Conservation (phyloP, 2,797 vertebrate species). For the Lepus oiostolus region DNA sequence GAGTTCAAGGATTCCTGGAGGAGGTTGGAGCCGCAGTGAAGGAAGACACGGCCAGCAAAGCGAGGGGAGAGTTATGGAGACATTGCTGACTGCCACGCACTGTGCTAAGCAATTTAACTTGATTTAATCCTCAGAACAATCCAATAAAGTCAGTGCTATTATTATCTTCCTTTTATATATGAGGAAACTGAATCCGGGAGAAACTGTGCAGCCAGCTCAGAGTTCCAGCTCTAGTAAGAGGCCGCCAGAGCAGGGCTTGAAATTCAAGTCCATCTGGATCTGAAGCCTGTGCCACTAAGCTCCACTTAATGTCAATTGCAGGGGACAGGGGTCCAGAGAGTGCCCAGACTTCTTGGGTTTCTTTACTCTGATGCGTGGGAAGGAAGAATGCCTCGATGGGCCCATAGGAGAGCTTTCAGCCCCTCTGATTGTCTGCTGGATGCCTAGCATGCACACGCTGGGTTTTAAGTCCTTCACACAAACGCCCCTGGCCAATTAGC, state of each 20-base stretch:
- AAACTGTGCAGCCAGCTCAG: not conserved
- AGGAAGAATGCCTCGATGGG: accelerated
- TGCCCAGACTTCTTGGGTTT: not conserved
- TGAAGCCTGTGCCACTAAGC: not conserved
- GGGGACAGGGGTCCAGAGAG: not conserved
- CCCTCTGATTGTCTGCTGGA: not conserved
- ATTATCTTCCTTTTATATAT: not conserved
- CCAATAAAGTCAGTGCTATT: not conserved
- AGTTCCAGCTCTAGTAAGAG: not conserved
- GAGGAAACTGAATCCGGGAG: not conserved
- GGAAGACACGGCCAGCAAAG: accelerated
- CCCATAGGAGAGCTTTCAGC: accelerated
- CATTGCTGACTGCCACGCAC: not conserved
- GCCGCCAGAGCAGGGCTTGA: not conserved
- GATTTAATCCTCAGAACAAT: slow-evolving; percentile 10
- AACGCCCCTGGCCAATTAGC: not conserved
- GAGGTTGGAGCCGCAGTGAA: not conserved
- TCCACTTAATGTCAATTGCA: not conserved
- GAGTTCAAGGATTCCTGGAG: not conserved
- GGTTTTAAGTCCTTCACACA: not conserved
- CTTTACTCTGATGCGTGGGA: not conserved
- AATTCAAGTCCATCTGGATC: not conserved
- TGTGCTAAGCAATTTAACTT: not conserved
- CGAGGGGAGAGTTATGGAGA: not conserved
- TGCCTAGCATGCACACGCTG: not conserved